A percentile compares a stretch with the other conserved stretches of the same genome.
Evolutionary conservation across 2,797 vertebrate species (phyloP).

Genomic region (Muscicapa comitata): DNA sequence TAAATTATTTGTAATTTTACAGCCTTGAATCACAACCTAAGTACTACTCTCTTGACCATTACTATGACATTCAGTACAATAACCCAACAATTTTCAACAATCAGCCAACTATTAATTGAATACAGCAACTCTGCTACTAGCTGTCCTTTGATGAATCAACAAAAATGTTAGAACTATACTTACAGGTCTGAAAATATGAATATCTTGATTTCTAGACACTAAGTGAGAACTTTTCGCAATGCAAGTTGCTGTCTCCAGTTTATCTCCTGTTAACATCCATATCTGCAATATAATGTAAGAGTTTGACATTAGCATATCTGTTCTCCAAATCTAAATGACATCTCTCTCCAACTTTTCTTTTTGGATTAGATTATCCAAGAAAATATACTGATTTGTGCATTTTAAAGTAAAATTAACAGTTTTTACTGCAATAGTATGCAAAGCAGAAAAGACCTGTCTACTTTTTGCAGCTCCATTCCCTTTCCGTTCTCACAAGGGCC

Average conservation of each 20-base stretch:
- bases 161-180: slow-evolving; percentile 8
- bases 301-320: neutral
- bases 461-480: neutral
- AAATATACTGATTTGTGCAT: neutral
- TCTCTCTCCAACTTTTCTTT: neutral
- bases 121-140: neutral
- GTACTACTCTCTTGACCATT: neutral
- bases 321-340: neutral
- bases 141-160: neutral
- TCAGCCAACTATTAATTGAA: neutral
- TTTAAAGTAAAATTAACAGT: neutral
- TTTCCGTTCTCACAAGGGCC: neutral
- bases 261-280: slow-evolving; percentile 99
- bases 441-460: neutral
- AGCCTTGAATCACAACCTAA: neutral
- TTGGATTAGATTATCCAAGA: neutral
- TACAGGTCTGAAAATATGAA: slow-evolving; percentile 91
- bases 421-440: neutral
- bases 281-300: slow-evolving; percentile 76
- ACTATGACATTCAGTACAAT: neutral
- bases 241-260: slow-evolving; percentile 95
- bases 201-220: slow-evolving; percentile 83
- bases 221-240: slow-evolving; percentile 97
- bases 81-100: neutral
- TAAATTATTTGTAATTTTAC: neutral